These are phyloP conservation scores for Atta cephalotes DNA, from an alignment of 1,140 invertebrate genomes.

Conservation along the genomic window DNA sequence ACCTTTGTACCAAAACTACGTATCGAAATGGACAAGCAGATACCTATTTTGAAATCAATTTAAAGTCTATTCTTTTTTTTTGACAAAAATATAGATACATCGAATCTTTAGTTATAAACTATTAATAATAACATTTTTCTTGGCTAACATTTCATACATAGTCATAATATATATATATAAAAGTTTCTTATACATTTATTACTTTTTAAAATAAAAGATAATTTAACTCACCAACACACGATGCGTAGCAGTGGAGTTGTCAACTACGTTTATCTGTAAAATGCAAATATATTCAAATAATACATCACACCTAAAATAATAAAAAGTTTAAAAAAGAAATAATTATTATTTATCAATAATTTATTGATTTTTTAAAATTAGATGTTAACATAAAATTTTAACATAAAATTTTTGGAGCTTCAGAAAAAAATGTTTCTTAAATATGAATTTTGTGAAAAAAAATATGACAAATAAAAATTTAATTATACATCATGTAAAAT, in stretches of 20 bases:
- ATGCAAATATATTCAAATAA: background rate
- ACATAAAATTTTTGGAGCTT: background rate
- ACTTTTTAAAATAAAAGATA: background rate
- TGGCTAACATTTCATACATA: background rate
- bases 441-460: background rate
- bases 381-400: too few species aligned
- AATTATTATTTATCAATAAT: background rate
- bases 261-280: background rate
- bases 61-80: background rate
- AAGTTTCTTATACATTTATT: background rate
- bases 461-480: background rate
- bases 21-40: slow-evolving; percentile 10
- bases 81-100: background rate
- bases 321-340: background rate
- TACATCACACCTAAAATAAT: background rate
- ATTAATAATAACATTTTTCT: background rate
- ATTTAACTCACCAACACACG: background rate
- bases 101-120: background rate
- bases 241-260: background rate
- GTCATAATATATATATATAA: background rate
- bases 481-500: background rate
- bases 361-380: background rate
- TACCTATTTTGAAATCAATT: slow-evolving; percentile 24
- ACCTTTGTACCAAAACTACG: slow-evolving; percentile 23
- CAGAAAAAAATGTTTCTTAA: background rate